phyloP scores from a whole-genome alignment of 1,140 invertebrate genomes.

The Caenorhabditis tropicalis region DNA sequence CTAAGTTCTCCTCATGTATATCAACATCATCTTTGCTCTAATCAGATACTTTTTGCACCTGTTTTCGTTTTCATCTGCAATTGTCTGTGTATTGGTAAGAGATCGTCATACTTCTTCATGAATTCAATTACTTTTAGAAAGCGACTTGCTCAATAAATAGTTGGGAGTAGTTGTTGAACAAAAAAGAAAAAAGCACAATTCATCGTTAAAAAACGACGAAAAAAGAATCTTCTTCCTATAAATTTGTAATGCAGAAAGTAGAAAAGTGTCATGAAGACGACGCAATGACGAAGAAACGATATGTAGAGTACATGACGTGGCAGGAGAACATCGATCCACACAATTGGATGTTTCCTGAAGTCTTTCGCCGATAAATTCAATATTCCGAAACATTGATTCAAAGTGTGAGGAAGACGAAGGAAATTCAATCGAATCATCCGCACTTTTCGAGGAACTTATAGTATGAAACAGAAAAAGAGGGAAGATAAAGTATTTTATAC shows the following conservation, averaged over 20 bases:
- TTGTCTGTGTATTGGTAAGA: too few relatives aligned
- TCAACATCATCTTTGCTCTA: background rate
- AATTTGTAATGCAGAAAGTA: slow-evolving; percentile 7
- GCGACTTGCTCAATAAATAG: background rate
- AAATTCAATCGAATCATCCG: slow-evolving; percentile 30
- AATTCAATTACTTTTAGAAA: slow-evolving; percentile 6
- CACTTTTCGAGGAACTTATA: slow-evolving; percentile 2
- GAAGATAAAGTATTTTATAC: background rate
- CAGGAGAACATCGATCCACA: background rate
- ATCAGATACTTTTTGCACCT: background rate
- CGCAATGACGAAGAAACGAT: background rate
- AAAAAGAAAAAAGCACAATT: background rate
- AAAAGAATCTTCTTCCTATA: background rate
- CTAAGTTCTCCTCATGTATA: too few relatives aligned
- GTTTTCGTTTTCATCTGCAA: background rate
- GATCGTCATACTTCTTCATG: background rate
- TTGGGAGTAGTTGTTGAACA: background rate
- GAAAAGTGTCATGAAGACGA: background rate
- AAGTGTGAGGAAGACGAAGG: background rate
- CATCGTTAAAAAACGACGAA: background rate
- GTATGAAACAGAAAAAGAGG: background rate
- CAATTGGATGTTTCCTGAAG: background rate
- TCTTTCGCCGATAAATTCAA: slow-evolving; percentile 33
- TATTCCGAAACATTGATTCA: slow-evolving; percentile 5
- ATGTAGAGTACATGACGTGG: background rate